Percentiles rank a stretch among this genome's conserved stretches.
phyloP scores from a whole-genome alignment of 2,888 invertebrate genomes.

The Tenthredo distinguenda region DNA sequence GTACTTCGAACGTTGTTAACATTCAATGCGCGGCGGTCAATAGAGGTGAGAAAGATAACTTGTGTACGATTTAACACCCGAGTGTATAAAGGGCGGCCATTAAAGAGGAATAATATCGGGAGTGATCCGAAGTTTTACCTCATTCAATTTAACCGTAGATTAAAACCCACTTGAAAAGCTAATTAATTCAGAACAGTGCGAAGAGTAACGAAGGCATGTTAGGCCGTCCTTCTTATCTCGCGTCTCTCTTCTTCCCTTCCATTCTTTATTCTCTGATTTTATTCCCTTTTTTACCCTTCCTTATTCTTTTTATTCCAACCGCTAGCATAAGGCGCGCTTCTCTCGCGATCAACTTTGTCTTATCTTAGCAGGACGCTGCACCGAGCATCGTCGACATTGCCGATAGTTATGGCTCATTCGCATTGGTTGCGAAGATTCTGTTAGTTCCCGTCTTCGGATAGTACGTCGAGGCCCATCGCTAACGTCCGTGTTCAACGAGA shows the following conservation, averaged over 20 bases:
- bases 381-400: conserved; percentile 33
- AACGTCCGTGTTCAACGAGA: conserved; percentile 39
- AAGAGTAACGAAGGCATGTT: conserved; percentile 37
- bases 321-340: not conserved
- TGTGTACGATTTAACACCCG: not conserved
- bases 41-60: conserved; percentile 28
- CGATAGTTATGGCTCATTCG: conserved; percentile 40
- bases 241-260: not conserved
- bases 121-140: not conserved
- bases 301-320: not conserved
- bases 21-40: conserved; percentile 21
- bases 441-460: not conserved
- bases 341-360: conserved; percentile 16
- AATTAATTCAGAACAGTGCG: not conserved
- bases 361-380: conserved; percentile 16
- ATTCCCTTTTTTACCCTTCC: not conserved
- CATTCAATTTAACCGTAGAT: not conserved
- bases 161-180: not conserved
- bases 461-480: not conserved
- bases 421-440: not conserved
- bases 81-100: not conserved
- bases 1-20: conserved; percentile 34
- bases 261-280: not conserved
- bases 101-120: not conserved
- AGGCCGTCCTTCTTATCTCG: conserved; percentile 22